These are phyloP conservation scores for Agriopis marginaria DNA, from an alignment of 2,888 invertebrate genomes.

Conservation along the genomic window DNA sequence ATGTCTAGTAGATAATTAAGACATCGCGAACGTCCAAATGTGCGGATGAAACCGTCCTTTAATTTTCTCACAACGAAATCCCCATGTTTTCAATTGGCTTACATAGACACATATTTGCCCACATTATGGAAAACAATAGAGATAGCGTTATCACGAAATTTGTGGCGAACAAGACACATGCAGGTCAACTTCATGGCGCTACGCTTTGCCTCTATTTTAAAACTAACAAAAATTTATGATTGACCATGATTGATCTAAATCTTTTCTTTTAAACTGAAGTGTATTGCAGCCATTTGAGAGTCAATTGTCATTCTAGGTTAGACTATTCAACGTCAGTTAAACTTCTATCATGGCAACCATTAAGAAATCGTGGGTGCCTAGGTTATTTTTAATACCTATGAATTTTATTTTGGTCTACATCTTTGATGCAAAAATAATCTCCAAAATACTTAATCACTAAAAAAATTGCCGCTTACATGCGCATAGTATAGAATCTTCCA, in stretches of 20 bases:
- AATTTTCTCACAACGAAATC: slow-evolving; percentile 27
- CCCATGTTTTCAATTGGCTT: slow-evolving; percentile 30
- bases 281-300: too few species aligned
- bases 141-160: slow-evolving; percentile 47
- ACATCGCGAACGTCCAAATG: slow-evolving; percentile 1
- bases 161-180: slow-evolving; percentile 34
- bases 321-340: too few species aligned
- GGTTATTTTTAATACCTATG: too few species aligned
- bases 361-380: too few species aligned
- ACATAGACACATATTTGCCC: slow-evolving; percentile 42
- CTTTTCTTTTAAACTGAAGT: too few species aligned
- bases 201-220: slow-evolving; percentile 1
- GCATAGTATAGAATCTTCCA: not conserved
- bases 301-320: too few species aligned
- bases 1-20: slow-evolving; percentile 18
- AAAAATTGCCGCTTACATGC: too few species aligned
- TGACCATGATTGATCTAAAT: not conserved
- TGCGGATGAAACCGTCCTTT: slow-evolving; percentile 5
- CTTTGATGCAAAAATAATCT: too few species aligned
- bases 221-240: not conserved
- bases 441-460: too few species aligned
- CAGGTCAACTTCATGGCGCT: slow-evolving; percentile 37
- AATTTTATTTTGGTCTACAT: too few species aligned
- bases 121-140: slow-evolving; percentile 47
- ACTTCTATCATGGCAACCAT: too few species aligned